phyloP scores from a whole-genome alignment of 2,888 invertebrate species.

The Tenodera sinensis region DNA sequence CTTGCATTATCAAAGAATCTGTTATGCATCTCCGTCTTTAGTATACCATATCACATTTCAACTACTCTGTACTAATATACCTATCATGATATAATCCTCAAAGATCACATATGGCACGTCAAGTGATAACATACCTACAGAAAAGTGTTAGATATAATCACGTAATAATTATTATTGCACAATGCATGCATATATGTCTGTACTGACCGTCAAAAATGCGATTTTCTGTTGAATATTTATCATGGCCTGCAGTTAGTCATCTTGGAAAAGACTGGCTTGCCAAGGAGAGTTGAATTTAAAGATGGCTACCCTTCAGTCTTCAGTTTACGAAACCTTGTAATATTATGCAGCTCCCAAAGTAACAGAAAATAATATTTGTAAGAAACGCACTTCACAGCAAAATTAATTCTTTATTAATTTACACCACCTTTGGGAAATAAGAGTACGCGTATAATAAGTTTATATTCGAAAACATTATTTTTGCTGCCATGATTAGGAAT shows the following conservation, averaged over 20 bases:
- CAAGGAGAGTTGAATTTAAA: background rate
- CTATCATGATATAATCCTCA: background rate
- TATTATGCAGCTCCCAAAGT: background rate
- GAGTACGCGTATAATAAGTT: background rate
- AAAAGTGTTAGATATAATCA: background rate
- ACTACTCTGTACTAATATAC: background rate
- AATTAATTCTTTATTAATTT: background rate
- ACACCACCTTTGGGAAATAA: background rate
- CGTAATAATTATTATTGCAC: background rate
- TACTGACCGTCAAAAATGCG: background rate
- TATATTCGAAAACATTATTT: constrained; percentile 11
- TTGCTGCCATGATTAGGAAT: background rate
- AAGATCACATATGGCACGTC: background rate
- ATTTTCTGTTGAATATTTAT: background rate
- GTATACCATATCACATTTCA: background rate
- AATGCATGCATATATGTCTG: background rate
- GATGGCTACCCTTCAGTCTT: background rate
- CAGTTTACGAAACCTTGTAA: constrained; percentile 1
- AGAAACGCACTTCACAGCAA: background rate
- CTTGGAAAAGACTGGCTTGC: background rate
- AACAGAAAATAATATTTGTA: background rate
- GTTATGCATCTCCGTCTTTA: background rate
- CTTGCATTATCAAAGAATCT: background rate
- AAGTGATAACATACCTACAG: background rate
- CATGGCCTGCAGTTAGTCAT: background rate